A percentile compares a stretch with the other conserved stretches of the same genome.
Conservation (phyloP, 2,888 invertebrate genomes). For the Syritta pipiens region DNA sequence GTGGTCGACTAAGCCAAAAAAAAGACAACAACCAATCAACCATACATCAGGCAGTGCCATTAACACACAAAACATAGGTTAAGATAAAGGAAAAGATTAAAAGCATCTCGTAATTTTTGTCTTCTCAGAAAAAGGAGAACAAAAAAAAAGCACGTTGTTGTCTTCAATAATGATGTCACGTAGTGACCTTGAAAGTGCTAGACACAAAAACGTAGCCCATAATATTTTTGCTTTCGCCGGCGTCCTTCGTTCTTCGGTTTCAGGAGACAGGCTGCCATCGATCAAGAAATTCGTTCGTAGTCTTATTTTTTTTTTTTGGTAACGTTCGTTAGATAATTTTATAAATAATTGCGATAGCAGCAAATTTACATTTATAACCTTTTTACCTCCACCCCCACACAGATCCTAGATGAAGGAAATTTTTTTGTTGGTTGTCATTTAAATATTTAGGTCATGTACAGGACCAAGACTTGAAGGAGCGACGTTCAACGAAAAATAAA, state of each 20-base stretch:
- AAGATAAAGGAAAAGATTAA: conserved; percentile 20
- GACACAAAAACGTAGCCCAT: conserved; percentile 10
- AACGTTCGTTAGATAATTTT: conserved; percentile 22
- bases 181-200: conserved; percentile 21
- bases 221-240: conserved; percentile 2
- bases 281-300: conserved; percentile 2
- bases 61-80: conserved; percentile 1
- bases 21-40: background rate
- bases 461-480: no score
- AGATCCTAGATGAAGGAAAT: background rate
- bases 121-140: no score
- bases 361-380: conserved; percentile 26
- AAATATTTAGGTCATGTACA: conserved; percentile 11
- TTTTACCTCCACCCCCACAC: background rate
- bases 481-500: no score
- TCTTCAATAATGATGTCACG: conserved; percentile 17
- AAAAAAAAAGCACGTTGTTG: no score
- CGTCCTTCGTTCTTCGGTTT: conserved; percentile 1
- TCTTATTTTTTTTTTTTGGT: background rate
- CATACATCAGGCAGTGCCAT: conserved; percentile 1
- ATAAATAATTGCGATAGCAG: conserved; percentile 23
- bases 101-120: conserved; percentile 23
- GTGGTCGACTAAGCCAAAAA: background rate
- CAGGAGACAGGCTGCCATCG: background rate
- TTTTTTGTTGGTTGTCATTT: conserved; percentile 9